Evolutionary conservation across 2,113 vertebrate species (phyloP).

Genomic region (pig (Sus scrofa)): T2T-Sscrofa CM000812.6:6364001-6364500

Average conservation of each 20-base stretch:
- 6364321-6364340: rapidly evolving
- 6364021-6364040: background rate
- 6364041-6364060: background rate
- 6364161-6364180: background rate
- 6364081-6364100: background rate
- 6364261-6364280: background rate
- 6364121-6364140: background rate
- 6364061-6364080: background rate
- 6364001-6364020: background rate
- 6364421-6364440: background rate
- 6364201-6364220: rapidly evolving
- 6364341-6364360: background rate
- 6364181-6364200: rapidly evolving
- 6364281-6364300: background rate
- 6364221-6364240: background rate
- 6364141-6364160: background rate
- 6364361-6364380: background rate
- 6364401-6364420: background rate
- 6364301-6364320: rapidly evolving
- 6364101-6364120: background rate
- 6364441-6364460: background rate
- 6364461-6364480: background rate
- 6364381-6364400: background rate
- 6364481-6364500: background rate
- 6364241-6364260: rapidly evolving